These are phyloP conservation scores for Rhyacophila evoluta DNA, from an alignment of 2,888 invertebrate genomes.

Conservation along the genomic window DNA sequence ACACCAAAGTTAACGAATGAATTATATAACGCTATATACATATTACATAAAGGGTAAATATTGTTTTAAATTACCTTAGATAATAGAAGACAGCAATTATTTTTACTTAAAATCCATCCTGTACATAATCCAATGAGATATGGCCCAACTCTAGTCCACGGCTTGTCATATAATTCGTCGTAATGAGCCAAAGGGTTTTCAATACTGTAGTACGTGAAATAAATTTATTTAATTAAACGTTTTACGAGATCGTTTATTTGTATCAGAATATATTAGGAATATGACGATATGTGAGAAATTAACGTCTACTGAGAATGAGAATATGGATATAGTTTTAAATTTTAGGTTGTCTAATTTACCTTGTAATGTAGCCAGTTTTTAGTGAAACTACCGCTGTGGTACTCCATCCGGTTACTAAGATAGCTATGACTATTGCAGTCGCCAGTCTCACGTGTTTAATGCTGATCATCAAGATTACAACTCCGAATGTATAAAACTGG, in stretches of 20 bases:
- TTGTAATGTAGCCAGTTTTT: slow-evolving; percentile 58
- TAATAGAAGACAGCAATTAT: slow-evolving; percentile 66
- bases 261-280: too few species aligned
- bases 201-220: too few species aligned
- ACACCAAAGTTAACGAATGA: too few species aligned
- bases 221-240: too few species aligned
- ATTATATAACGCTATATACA: too few species aligned
- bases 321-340: too few species aligned
- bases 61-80: slow-evolving; percentile 58
- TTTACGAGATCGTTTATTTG: too few species aligned
- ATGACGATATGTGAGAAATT: too few species aligned
- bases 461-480: slow-evolving; percentile 73
- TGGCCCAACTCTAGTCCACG: slow-evolving; percentile 80
- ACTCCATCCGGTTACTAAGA: slow-evolving; percentile 65
- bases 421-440: slow-evolving; percentile 59
- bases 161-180: slow-evolving; percentile 78
- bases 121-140: slow-evolving; percentile 80
- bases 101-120: slow-evolving; percentile 79
- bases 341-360: too few species aligned
- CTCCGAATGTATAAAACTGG: slow-evolving; percentile 79
- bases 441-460: slow-evolving; percentile 61
- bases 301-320: too few species aligned
- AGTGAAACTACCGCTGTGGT: slow-evolving; percentile 67
- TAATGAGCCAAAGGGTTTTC: slow-evolving; percentile 74
- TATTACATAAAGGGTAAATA: too few species aligned